Percentiles rank a stretch among this genome's conserved stretches.
These are phyloP conservation scores for Sarcophaga bullata DNA, from an alignment of 1,140 invertebrate genomes.

Conservation along the genomic window DNA sequence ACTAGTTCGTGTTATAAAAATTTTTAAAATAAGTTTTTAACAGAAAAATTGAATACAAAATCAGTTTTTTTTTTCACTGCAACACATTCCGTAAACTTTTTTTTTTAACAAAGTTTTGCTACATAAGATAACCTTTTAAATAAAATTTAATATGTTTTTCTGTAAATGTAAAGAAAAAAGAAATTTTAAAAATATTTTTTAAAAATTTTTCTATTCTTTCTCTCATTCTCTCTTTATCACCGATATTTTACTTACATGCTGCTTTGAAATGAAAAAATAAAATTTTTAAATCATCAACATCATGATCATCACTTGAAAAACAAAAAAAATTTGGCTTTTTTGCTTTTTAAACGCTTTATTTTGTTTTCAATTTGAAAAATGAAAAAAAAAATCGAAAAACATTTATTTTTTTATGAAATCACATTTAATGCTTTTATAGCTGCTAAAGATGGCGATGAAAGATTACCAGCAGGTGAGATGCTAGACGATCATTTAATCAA, in stretches of 20 bases:
- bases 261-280: conserved; percentile 24
- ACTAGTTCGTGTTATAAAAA: too few species aligned
- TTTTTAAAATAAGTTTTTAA: too few species aligned
- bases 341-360: not conserved
- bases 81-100: not conserved
- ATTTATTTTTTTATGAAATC: conserved; percentile 11
- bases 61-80: not conserved
- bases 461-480: conserved; percentile 73
- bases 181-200: too few species aligned
- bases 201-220: conserved; percentile 9
- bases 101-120: not conserved
- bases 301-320: not conserved
- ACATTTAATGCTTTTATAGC: conserved; percentile 62
- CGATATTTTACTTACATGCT: conserved; percentile 9
- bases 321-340: not conserved
- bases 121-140: not conserved
- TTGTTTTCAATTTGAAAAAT: not conserved
- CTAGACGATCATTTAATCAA: conserved; percentile 47
- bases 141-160: not conserved
- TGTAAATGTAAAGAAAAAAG: not conserved
- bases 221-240: not conserved
- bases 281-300: not conserved
- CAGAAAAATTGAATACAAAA: too few species aligned
- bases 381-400: not conserved
- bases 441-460: conserved; percentile 74